phyloP scores from a whole-genome alignment of 30 jellyfish, hydroid and myxozoan species.

The Aurelia coerulea region DNA sequence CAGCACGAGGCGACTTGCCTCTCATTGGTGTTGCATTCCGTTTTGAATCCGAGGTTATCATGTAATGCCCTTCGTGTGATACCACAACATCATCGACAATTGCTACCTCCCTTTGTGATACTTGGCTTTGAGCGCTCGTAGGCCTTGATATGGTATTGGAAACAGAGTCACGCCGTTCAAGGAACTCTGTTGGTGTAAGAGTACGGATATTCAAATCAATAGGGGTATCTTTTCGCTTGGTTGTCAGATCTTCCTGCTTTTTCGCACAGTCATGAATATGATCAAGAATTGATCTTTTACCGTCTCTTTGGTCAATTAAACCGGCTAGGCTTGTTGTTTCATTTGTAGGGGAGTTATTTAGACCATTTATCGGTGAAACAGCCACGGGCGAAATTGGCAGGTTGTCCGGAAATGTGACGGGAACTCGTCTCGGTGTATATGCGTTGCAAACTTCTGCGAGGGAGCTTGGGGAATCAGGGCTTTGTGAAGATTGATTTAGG shows the following conservation, averaged over 20 bases:
- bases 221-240: conserved; percentile 12
- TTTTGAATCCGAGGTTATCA: conserved; percentile 21
- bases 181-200: conserved; percentile 9
- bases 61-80: conserved; percentile 52
- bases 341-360: neutral
- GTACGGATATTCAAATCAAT: neutral
- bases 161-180: conserved; percentile 3
- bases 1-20: conserved; percentile 39
- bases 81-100: conserved; percentile 58
- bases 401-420: conserved; percentile 18
- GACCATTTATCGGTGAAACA: conserved; percentile 7
- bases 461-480: neutral
- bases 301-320: neutral
- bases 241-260: neutral
- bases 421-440: conserved; percentile 47
- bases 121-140: conserved; percentile 55
- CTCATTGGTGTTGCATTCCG: neutral
- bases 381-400: conserved; percentile 38
- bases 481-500: neutral
- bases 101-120: conserved; percentile 68
- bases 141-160: conserved; percentile 38
- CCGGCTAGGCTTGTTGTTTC: neutral
- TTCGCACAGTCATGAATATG: conserved; percentile 28
- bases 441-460: conserved; percentile 23
- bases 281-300: conserved; percentile 31